These are phyloP conservation scores for Volucella bombylans DNA, from an alignment of 2,888 invertebrate species.

Conservation along the genomic window DNA sequence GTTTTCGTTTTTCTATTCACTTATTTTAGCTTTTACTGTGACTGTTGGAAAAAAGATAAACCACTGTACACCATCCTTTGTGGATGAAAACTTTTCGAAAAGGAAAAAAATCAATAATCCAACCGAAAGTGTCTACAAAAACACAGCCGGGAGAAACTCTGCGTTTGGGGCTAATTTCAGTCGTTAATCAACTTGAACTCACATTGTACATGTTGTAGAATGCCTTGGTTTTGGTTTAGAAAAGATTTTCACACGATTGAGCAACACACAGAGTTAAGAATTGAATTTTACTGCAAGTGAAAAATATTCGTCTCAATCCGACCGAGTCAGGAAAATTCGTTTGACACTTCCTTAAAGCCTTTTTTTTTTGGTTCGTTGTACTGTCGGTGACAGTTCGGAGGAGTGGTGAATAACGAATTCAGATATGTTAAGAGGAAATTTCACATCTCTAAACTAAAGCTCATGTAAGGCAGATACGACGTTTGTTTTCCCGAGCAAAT, in stretches of 20 bases:
- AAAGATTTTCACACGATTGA: not conserved
- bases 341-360: constrained; percentile 58
- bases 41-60: constrained; percentile 19
- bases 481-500: too few relatives aligned
- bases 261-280: constrained; percentile 37
- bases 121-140: constrained; percentile 61
- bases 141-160: constrained; percentile 62
- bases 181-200: constrained; percentile 28
- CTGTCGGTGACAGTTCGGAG: constrained; percentile 14
- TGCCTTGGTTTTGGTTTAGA: constrained; percentile 3
- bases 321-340: constrained; percentile 57
- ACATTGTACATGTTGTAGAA: constrained; percentile 50
- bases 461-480: too few relatives aligned
- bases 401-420: constrained; percentile 19
- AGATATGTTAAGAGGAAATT: constrained; percentile 6
- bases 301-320: constrained; percentile 38
- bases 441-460: too few relatives aligned
- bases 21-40: constrained; percentile 13
- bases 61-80: constrained; percentile 48
- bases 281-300: constrained; percentile 20
- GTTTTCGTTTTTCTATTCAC: constrained; percentile 6
- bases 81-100: constrained; percentile 51
- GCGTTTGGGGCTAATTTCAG: not conserved
- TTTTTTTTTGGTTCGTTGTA: constrained; percentile 42
- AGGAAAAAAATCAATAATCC: constrained; percentile 69